Evolutionary conservation across 2,113 vertebrate genomes (phyloP), one percentile per base, ranked within the genome.

Genomic region (Nestor notabilis): DNA sequence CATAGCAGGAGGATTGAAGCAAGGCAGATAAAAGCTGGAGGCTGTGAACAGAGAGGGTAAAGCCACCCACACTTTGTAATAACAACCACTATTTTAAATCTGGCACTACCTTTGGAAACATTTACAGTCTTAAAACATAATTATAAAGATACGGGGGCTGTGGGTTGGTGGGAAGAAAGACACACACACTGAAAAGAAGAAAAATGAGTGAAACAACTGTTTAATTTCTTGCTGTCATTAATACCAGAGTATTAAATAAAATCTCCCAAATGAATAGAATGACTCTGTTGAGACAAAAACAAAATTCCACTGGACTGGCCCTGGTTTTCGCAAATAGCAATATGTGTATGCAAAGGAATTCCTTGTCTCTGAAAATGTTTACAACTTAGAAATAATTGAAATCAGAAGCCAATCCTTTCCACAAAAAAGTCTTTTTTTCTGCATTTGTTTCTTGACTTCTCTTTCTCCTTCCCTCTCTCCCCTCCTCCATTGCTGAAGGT

Each of bases 311-410:
- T 83, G 95, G 74, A 95, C 82, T 72, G 81, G 93, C 74, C 94
- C 87, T 89, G 87, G 84, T 90, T 95, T 97, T 97, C 93, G 88
- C 83, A 97, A 97, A 96, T 78, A 97, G 89, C 77, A 94, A 93
- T 92, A 92, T 96, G 91, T 87, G 97, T 96, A 96, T 95, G 79
- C 86, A 93, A 95, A 98, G 90, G 96, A 97, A 98, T 98, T 97
- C 66, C 83, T 95, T 94, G 93, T 96, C 88, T 93, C 95, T 96
- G 96, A 96, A 95, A 95, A 97, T 97, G 97, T 98, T 98, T 98
- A 98, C 95, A 97, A 75, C 84, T 94, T 55, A 90, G 96, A 97
- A 95, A 97, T 97, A 97, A 97, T 93, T 97, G 96, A 97, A 97
- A 93, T 97, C 97, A 97, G 97, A 98, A 97, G 97, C 84, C 60